Evolutionary conservation across 2,113 vertebrate species (phyloP), one percentile per base, ranked within the genome.

Genomic region (Meleagris gallopavo): DNA sequence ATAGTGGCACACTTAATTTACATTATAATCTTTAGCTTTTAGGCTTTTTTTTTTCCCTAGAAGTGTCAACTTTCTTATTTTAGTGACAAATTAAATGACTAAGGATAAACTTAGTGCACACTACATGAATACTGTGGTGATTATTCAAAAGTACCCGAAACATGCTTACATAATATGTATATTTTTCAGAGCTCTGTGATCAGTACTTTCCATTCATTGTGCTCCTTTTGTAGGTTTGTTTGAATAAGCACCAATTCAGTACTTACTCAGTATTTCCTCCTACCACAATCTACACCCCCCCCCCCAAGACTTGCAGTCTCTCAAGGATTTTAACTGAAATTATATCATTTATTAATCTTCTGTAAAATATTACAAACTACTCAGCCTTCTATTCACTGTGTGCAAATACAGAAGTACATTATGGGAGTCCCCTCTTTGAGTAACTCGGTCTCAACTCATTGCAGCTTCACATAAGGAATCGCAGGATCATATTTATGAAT

Each of bases 261-360:
- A 20, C 32, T 57, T 32, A 32, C 20, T 55, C 29, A 29, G 10
- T 80, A 25, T 38, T 76, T 71, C 27, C 8, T 69, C 11, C 32
- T 21, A 16, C 34, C n/a, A 34, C 45, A 4, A 20, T 2, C 50
- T 24, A 11, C 7, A 24, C 7, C 48, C 12, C 3, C 4, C 10
- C 2, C 5, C 3, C 11, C 29, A 3, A 10, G 11, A 16, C 19
- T 29, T 85, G 48, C 18, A n/a, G 45, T 45, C 13, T 1, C 6
- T 73, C 17, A 25, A 43, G 66, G 24, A 54, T 92, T 61, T 93
- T 30, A 81, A 86, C 19, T 41, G 25, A 90, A 84, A 40, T 52
- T 0, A 15, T 40, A 19, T 8, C 32, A 30, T 54, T 83, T 83
- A 36, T 20, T 43, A 4, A 22, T 62, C 24, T 58, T 73, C 3